Base-by-base conservation (phyloP, 2,888 invertebrate species). In the Drosophila diplacantha region DNA sequence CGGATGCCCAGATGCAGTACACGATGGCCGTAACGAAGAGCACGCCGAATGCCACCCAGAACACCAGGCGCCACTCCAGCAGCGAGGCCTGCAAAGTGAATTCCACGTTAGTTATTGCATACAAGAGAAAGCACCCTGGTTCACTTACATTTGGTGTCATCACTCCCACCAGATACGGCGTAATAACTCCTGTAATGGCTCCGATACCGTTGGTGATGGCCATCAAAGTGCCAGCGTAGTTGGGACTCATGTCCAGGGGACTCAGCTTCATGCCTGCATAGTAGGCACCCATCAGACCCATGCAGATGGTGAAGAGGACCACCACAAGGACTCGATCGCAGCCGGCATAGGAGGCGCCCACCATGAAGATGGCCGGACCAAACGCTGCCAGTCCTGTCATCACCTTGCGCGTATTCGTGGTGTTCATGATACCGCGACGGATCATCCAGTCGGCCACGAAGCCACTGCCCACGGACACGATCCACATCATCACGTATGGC, bases 21-120 rank as follows among this genome's bases (percentile, higher is more conserved):
- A 94, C 81, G 0, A 93, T 37, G 80, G 94, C 94, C 2, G 94
- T 93, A 1, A 91, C 63, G 0, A 91, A 86, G 64, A 95, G 91
- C 4, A 95, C 91, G 0, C 84, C 92, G 8, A 94, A 90, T 39
- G 94, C 92, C 34, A 95, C 92, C 93, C 95, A 95, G 86, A 95
- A 95, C 0, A 95, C 95, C 0, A 90, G 80, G 22, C 93, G 90
- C 96, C 96, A 96, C 89, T 95, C 91, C 20, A 87, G 85, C 8
- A 93, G 78, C 1, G 91, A 90, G 46, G 92, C 90, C 92, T 92
- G 29, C 3, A 6, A 6, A 20, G 0, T 3, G 3, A 35, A 20
- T 6, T 8, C 9, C 1, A 22, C 26, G 18, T 43, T 24, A 32
- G 11, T 9, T 38, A 1, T 6, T 29, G 3, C 4, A 8, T 11